phyloP scores from a whole-genome alignment of 2,113 vertebrate genomes.

The Symphodus melops region DNA sequence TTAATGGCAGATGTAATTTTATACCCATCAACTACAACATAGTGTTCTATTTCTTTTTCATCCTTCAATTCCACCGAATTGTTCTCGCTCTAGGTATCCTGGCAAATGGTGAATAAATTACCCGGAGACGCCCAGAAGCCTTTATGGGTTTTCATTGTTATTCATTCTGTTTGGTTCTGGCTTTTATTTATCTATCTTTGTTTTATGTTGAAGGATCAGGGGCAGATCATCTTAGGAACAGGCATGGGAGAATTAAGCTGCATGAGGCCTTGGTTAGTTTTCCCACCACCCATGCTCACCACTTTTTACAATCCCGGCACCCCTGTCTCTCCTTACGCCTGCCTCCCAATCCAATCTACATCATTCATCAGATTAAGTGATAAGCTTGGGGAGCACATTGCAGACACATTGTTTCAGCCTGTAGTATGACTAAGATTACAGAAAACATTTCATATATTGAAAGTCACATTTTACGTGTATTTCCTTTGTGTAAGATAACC shows the following conservation, averaged over 20 bases:
- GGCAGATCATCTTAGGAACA: conserved; percentile 68
- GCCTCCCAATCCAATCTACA: conserved; percentile 85
- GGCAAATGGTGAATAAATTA: conserved; percentile 78
- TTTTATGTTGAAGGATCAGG: conserved; percentile 66
- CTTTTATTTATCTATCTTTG: conserved; percentile 76
- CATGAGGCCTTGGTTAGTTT: conserved; percentile 48
- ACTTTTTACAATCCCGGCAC: conserved; percentile 16
- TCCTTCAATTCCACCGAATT: conserved; percentile 70
- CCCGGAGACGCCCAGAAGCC: conserved; percentile 64
- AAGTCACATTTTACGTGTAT: conserved; percentile 22
- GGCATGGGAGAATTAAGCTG: conserved; percentile 70
- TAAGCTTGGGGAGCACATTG: conserved; percentile 80
- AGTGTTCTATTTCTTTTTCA: conserved; percentile 69
- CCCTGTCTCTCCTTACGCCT: conserved; percentile 67
- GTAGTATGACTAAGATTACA: conserved; percentile 49
- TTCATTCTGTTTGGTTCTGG: conserved; percentile 68
- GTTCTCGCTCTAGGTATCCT: conserved; percentile 75
- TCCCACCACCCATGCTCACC: background rate
- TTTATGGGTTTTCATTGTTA: conserved; percentile 74
- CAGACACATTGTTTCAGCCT: conserved; percentile 77
- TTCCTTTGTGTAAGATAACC: background rate
- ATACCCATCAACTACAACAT: conserved; percentile 69
- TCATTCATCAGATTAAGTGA: conserved; percentile 85
- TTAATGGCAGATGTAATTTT: conserved; percentile 75
- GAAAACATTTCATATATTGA: conserved; percentile 42